Evolutionary conservation across 2,888 invertebrate species (phyloP), one percentile per base, ranked within the genome.

Genomic region (Rhingia rostrata): DNA sequence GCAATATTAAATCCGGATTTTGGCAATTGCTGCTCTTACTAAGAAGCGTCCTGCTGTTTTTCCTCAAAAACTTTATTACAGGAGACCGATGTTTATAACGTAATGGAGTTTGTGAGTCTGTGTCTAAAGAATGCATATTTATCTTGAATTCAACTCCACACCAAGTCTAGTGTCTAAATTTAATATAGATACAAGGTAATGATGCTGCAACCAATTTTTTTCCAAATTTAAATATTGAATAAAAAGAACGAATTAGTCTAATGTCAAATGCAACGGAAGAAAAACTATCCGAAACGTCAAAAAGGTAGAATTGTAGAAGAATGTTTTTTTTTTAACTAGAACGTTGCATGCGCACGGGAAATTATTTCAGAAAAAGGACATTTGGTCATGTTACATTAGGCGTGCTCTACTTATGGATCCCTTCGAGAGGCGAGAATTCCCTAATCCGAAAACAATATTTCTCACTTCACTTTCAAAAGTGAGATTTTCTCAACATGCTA

Each of bases 21-120:
- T 51, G 61, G 7, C 63, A 12, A 39, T 32, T 45, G n/a, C 54
- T 67, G 22, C 49, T 78, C 41, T 14, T 72, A 3, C 61, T 58
- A 4, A 63, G 32, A 0, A 53, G 41, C 5, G 47, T 60, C n/a
- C 49, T 61, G n/a, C 33, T 6, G n/a, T 64, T 66, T 66, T 77
- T 77, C 4, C 32, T 56, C 1, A 78, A 39, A 64, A 83, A 75
- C 53, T 67, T 74, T 2, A 63, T 4, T 6, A 66, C 43, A 4
- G 84, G 61, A 4, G 80, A 75, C 14, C 79, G 43, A 58, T 64
- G 63, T 14, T 80, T 75, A n/a, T 70, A 80, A 3, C 70, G 60
- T 12, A 80, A 39, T 9, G 80, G 80, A 9, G 84, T 80, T 7
- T 45, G 58, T 9, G 49, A 51, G 37, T 70, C 63, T n/a, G 54